phyloP scores from a whole-genome alignment of 1,140 invertebrate genomes.

The Habropoda laboriosa region DNA sequence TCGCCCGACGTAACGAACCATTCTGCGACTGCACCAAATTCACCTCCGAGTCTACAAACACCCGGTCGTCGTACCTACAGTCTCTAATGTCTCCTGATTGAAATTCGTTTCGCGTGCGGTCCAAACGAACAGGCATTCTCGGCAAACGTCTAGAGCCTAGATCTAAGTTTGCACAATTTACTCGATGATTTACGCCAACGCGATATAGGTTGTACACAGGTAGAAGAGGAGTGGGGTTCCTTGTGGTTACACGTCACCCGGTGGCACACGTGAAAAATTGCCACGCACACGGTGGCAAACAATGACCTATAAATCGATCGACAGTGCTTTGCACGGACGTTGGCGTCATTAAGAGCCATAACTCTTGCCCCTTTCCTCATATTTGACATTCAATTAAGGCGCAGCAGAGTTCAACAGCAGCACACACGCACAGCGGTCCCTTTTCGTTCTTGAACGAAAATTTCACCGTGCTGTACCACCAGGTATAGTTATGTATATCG shows the following conservation, averaged over 20 bases:
- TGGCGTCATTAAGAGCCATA: constrained; percentile 57
- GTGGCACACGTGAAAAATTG: background rate
- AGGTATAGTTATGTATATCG: constrained; percentile 19
- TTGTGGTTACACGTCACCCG: too few species aligned
- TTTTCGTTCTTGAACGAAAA: background rate
- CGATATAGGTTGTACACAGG: background rate
- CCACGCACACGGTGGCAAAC: constrained; percentile 18
- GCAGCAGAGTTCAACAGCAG: background rate
- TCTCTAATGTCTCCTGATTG: background rate
- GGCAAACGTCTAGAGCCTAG: background rate
- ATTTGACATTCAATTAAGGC: constrained; percentile 66
- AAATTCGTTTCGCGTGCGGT: constrained; percentile 17
- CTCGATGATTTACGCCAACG: constrained; percentile 1
- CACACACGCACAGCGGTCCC: too few species aligned
- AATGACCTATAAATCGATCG: constrained; percentile 54
- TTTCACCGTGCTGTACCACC: background rate
- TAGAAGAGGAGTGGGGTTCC: too few species aligned
- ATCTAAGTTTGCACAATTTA: constrained; percentile 15
- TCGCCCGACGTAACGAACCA: background rate
- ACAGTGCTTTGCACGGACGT: constrained; percentile 4
- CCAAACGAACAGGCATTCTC: background rate
- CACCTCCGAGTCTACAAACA: background rate
- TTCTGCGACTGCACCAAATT: background rate
- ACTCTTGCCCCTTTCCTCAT: constrained; percentile 50
- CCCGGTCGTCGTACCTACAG: background rate